Conservation (phyloP, 92 coral and sea anemone species). For the Epizoanthus ramosus region DNA sequence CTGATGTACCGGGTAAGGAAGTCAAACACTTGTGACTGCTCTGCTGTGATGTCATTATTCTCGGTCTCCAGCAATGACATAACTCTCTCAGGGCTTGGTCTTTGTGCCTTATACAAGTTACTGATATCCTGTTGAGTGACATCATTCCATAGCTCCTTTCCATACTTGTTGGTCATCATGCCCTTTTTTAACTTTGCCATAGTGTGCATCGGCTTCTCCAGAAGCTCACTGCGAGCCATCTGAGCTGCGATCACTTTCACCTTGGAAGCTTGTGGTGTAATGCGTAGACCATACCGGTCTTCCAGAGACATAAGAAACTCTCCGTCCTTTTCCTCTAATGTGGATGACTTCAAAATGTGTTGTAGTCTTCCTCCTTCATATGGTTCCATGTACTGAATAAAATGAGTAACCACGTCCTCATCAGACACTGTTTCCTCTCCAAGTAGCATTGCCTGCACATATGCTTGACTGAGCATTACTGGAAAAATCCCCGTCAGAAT, state of each 20-base stretch:
- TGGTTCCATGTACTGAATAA: constrained; percentile 11
- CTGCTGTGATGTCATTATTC: too few relatives aligned
- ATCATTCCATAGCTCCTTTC: too few relatives aligned
- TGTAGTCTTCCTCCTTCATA: background rate
- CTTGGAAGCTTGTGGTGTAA: background rate
- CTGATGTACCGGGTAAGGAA: constrained; percentile 5
- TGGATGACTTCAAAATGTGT: too few relatives aligned
- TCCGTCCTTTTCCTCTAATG: background rate
- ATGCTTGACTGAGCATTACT: constrained; percentile 21
- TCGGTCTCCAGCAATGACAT: too few relatives aligned
- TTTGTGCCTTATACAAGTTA: too few relatives aligned
- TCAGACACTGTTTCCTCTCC: constrained; percentile 28
- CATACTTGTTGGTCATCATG: too few relatives aligned
- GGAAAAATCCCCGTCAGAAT: constrained; percentile 24
- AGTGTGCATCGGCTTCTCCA: constrained; percentile 4
- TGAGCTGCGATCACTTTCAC: background rate
- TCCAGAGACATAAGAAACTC: background rate
- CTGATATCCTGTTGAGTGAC: too few relatives aligned
- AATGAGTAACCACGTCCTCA: constrained; percentile 8
- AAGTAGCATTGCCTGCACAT: background rate
- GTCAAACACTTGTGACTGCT: too few relatives aligned
- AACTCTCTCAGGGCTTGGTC: too few relatives aligned
- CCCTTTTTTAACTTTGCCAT: background rate
- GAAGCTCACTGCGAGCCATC: background rate
- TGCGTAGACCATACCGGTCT: background rate